Evolutionary conservation across 2,888 invertebrate genomes (phyloP).

Genomic region (Brenthis ino): DNA sequence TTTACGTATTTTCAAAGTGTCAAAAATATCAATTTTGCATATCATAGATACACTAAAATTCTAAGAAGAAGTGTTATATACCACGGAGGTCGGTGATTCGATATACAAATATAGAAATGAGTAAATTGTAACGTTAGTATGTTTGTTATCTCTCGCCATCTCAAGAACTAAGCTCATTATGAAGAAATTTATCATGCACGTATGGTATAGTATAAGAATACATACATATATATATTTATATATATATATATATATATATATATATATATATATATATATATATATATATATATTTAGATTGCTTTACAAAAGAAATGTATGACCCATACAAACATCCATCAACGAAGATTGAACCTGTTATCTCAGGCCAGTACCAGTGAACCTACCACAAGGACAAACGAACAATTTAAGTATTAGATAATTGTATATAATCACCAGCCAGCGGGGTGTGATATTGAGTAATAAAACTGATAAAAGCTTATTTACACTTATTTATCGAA

Average conservation of each 20-base stretch:
- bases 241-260: no score
- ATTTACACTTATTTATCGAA: constrained; percentile 23
- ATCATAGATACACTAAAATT: not conserved
- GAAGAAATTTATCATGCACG: no score
- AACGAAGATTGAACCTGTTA: not conserved
- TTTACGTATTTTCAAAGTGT: not conserved
- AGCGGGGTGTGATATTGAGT: constrained; percentile 20
- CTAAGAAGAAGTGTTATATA: not conserved
- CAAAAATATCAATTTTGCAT: not conserved
- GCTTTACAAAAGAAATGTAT: no score
- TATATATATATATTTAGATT: no score
- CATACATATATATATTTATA: no score
- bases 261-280: no score
- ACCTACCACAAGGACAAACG: not conserved
- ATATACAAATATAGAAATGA: not conserved
- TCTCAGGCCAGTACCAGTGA: not conserved
- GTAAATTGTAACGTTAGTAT: no score
- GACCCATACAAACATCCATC: no score
- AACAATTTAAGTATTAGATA: not conserved
- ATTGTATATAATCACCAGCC: constrained; percentile 22
- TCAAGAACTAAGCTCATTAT: no score
- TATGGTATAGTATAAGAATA: no score
- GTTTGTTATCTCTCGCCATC: no score
- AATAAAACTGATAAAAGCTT: constrained; percentile 23
- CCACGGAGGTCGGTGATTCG: not conserved